Evolutionary conservation across 2,797 vertebrate genomes (phyloP), one percentile per base, ranked within the genome.

Genomic region (Pagetopsis macropterus): DNA sequence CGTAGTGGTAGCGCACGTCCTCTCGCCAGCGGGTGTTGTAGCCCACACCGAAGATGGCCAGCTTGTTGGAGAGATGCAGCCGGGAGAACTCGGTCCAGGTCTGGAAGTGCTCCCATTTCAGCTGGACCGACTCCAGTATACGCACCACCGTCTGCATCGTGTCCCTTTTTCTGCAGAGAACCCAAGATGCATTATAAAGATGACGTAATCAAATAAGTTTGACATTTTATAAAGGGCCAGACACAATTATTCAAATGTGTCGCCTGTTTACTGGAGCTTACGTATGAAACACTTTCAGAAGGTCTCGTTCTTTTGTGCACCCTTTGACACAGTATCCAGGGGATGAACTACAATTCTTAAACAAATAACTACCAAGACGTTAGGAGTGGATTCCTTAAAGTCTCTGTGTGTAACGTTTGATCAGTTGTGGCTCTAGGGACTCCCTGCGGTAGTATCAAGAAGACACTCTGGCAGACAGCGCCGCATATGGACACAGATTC

Each of bases 1-100:
- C 97, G 1, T 99, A 96, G 93, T 99, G 97, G 90, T 99, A 99
- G 0, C 97, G 96, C 61, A 99, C 96, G 1, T 98, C 96, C 78
- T 98, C 97, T 54, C 96, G 96, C 98, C 98, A 99, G 74, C 98
- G 96, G 0, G 98, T 99, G 91, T 99, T 98, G 89, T 97, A 99
- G 50, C 98, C 98, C 54, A 99, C 96, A 45, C 97, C 97, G 0
- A 99, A 99, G 88, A 99, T 98, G 84, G 98, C 98, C 82, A 99
- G 94, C 90, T 99, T 99, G 93, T 99, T 99, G 27, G 98, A 98
- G 78, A 99, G 96, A 76, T 99, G 98, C 33, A 98, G 95, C 68
- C 97, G 94, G 8, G 97, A 98, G 90, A 99, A 99, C 88, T 99
- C 98, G 0, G 97, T 98, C 97, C 97, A 99, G 27, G 97, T 98